phyloP scores from a whole-genome alignment of 2,113 vertebrate species.

The Tamias sibiricus region DNA sequence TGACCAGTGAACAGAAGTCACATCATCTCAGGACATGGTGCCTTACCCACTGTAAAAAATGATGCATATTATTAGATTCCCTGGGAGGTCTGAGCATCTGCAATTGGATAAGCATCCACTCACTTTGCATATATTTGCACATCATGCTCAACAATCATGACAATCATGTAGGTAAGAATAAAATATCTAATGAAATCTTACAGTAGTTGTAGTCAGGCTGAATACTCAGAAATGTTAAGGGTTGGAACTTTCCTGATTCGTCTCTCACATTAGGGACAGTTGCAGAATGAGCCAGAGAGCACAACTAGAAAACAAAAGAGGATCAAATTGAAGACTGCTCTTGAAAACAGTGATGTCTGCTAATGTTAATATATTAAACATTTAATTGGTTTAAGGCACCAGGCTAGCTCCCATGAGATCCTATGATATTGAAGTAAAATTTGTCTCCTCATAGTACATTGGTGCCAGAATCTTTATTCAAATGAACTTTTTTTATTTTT shows the following conservation, averaged over 20 bases:
- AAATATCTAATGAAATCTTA: conserved; percentile 3
- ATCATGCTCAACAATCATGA: neutral
- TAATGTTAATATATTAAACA: conserved; percentile 22
- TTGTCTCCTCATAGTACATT: neutral
- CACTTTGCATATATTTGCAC: neutral
- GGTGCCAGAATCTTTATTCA: conserved; percentile 18
- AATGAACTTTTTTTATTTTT: conserved; percentile 40
- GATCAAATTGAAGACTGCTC: neutral
- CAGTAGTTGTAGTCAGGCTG: neutral
- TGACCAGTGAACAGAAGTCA: neutral
- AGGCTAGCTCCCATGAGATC: conserved; percentile 19
- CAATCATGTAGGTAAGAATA: neutral
- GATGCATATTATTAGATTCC: neutral
- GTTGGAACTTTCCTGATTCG: neutral
- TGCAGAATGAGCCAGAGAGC: neutral
- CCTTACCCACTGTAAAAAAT: neutral
- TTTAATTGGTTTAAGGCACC: conserved; percentile 50
- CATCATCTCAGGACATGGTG: neutral
- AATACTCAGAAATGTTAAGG: neutral
- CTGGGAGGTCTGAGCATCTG: neutral
- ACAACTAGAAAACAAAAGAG: neutral
- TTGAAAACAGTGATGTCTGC: neutral
- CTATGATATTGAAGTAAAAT: conserved; percentile 16
- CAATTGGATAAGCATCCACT: neutral
- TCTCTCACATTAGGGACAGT: neutral